Conservation (phyloP, 2,888 invertebrate species). For the Catocala fraxini region DNA sequence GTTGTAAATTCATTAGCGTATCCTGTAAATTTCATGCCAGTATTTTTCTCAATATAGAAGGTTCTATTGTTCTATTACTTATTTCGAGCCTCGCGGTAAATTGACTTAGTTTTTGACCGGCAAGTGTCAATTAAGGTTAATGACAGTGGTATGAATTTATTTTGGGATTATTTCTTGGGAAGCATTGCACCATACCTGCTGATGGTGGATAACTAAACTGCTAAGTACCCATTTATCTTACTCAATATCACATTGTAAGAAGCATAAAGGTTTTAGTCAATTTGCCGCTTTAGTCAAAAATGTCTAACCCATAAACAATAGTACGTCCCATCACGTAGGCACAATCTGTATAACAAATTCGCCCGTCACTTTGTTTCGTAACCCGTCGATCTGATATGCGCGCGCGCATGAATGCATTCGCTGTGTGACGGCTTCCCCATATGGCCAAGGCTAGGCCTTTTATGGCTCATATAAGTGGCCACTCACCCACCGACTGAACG, state of each 20-base stretch:
- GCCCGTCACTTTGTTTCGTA: slow-evolving; percentile 74
- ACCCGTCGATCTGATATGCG: slow-evolving; percentile 79
- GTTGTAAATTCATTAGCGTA: too few species aligned
- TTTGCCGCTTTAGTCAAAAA: slow-evolving; percentile 6
- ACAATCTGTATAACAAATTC: slow-evolving; percentile 67
- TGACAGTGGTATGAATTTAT: too few species aligned
- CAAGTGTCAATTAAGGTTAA: too few species aligned
- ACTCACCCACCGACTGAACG: slow-evolving; percentile 86
- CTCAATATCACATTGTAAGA: too few species aligned
- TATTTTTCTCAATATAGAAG: neutral
- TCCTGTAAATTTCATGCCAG: too few species aligned
- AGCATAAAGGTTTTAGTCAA: too few species aligned
- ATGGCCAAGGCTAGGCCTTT: slow-evolving; percentile 86
- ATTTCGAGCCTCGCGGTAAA: neutral
- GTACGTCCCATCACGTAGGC: slow-evolving; percentile 39
- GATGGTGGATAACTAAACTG: too few species aligned
- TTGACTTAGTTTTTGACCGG: too few species aligned
- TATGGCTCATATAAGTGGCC: slow-evolving; percentile 86
- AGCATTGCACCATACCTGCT: too few species aligned
- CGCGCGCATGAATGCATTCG: slow-evolving; percentile 84
- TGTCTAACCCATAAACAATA: slow-evolving; percentile 32
- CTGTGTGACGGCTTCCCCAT: slow-evolving; percentile 83
- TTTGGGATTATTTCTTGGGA: too few species aligned
- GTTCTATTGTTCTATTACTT: neutral
- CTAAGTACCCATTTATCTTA: too few species aligned